Evolutionary conservation across 2,888 invertebrate genomes (phyloP), one percentile per base, ranked within the genome.

Genomic region (Saturnia pavonia): DNA sequence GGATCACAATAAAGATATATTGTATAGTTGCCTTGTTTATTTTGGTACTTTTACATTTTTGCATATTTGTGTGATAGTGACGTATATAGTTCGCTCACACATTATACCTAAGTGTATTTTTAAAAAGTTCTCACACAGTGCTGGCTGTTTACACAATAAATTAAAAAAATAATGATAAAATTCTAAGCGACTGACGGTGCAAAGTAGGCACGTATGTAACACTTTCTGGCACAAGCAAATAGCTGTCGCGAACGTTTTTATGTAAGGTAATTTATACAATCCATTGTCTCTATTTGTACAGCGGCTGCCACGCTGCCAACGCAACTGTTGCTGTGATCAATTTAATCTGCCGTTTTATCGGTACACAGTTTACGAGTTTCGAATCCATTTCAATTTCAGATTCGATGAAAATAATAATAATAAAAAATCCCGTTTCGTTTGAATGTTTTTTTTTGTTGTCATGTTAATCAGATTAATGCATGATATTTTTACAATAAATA

Each of bases 201-300:
- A 25, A 57, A 11, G 0, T 9, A 57, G 25, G 25, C 4, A 4
- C 25, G 57, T 57, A 57, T 57, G 57, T 57, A 57, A 57, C 57
- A 57, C 12, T 82, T 86, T 80, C 84, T 86, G 88, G 88, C 86
- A 86, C 80, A 78, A 76, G 77, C 83, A 74, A 80, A 84, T 82
- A 79, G 76, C 80, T 78, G 82, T 81, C 80, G 77, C 80, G 76
- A 81, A 80, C 78, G 80, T 85, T 87, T 89, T 86, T 84, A 83
- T 84, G 79, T 80, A 71, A 71, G 72, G 82, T 82, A 86, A 87
- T 86, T 87, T 84, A 87, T 82, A 83, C 83, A 81, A 73, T 76
- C 72, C 78, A 76, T 83, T 82, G 80, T 82, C 80, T 82, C 74
- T 79, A 78, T 80, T 80, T 79, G 78, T 78, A 72, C 74, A 72